Evolutionary conservation across 2,888 invertebrate species (phyloP).

Genomic region (Seladonia tumulorum): DNA sequence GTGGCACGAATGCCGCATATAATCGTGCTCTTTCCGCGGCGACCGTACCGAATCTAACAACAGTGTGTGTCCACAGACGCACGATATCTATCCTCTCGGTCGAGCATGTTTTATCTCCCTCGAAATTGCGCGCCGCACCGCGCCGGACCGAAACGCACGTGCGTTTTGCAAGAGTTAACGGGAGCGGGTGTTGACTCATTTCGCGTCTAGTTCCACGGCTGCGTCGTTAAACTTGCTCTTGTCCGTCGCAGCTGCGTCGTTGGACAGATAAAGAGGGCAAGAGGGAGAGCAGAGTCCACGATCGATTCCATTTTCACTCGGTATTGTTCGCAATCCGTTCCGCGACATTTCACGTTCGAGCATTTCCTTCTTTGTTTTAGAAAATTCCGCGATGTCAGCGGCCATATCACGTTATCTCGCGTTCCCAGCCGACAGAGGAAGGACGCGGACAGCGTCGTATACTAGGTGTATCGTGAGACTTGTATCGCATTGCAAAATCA

Average conservation of each 20-base stretch:
- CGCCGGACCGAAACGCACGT: slow-evolving; percentile 60
- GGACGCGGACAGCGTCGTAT: background rate
- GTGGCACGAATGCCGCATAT: slow-evolving; percentile 37
- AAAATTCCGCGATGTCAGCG: slow-evolving; percentile 63
- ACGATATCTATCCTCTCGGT: slow-evolving; percentile 25
- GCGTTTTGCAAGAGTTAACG: slow-evolving; percentile 57
- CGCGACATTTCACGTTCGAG: slow-evolving; percentile 27
- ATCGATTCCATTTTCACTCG: slow-evolving; percentile 41
- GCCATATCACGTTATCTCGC: slow-evolving; percentile 51
- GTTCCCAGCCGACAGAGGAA: background rate
- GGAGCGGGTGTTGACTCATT: slow-evolving; percentile 66
- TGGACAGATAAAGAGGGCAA: background rate
- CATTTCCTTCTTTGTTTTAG: slow-evolving; percentile 62
- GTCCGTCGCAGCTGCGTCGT: slow-evolving; percentile 60
- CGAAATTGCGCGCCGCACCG: slow-evolving; percentile 39
- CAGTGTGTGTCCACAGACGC: background rate
- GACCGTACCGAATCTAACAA: slow-evolving; percentile 31
- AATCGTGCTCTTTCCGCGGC: slow-evolving; percentile 16
- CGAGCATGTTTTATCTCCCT: slow-evolving; percentile 46
- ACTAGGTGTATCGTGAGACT: background rate
- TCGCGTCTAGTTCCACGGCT: slow-evolving; percentile 50
- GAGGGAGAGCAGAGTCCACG: slow-evolving; percentile 66
- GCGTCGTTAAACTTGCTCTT: slow-evolving; percentile 23
- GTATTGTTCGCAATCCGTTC: slow-evolving; percentile 56
- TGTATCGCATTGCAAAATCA: slow-evolving; percentile 17